phyloP scores from a whole-genome alignment of 2,888 invertebrate species.

The Colletes collaris region DNA sequence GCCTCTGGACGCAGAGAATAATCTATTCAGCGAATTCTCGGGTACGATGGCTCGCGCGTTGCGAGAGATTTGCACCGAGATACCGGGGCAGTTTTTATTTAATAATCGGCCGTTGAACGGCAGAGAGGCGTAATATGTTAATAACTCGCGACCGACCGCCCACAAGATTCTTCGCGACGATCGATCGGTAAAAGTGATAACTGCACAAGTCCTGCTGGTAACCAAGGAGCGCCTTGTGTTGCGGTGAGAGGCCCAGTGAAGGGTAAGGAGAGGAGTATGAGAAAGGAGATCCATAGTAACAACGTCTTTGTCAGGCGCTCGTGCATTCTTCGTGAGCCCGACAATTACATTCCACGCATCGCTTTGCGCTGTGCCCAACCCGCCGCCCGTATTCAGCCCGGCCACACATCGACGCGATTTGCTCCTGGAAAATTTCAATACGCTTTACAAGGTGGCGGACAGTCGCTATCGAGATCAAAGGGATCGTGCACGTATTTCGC shows the following conservation, averaged over 20 bases:
- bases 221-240: constrained; percentile 33
- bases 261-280: constrained; percentile 12
- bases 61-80: no score
- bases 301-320: constrained; percentile 70
- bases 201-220: constrained; percentile 21
- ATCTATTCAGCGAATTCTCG: no score
- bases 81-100: neutral
- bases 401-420: constrained; percentile 60
- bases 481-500: constrained; percentile 66
- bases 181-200: constrained; percentile 43
- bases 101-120: constrained; percentile 27
- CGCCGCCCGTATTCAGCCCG: constrained; percentile 52
- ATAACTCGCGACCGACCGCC: constrained; percentile 22
- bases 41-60: no score
- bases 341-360: constrained; percentile 75
- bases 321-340: constrained; percentile 69
- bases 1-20: no score
- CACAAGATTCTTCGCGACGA: constrained; percentile 32
- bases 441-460: constrained; percentile 73
- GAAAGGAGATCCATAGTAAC: constrained; percentile 55
- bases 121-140: constrained; percentile 1
- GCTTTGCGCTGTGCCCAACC: constrained; percentile 68
- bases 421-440: constrained; percentile 74
- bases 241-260: constrained; percentile 28
- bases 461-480: constrained; percentile 76